phyloP scores from a whole-genome alignment of 2,113 vertebrate species.

The Cyprinodon brontotheroides region DNA sequence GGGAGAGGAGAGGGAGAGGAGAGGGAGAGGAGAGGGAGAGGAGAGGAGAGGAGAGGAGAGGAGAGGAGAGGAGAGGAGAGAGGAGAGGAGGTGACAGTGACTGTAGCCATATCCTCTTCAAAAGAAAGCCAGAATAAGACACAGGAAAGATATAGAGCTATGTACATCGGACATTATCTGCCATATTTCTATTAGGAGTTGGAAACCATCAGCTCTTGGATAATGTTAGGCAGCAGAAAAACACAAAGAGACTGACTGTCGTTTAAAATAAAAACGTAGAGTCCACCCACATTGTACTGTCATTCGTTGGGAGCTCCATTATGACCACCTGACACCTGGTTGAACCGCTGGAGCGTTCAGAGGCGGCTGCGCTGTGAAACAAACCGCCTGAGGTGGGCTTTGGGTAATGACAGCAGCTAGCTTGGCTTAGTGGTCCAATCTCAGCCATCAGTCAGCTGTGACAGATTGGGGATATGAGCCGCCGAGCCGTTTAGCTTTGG shows the following conservation, averaged over 20 bases:
- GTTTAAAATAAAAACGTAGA: conserved; percentile 4
- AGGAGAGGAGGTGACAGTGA: conserved; percentile 23
- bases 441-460: conserved; percentile 78
- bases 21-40: conserved; percentile 43
- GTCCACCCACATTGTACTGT: conserved; percentile 30
- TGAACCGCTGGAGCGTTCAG: conserved; percentile 40
- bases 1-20: conserved; percentile 4
- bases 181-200: conserved; percentile 30
- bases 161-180: background rate
- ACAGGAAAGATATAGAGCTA: conserved; percentile 44
- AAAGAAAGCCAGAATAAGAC: conserved; percentile 42
- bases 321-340: conserved; percentile 64
- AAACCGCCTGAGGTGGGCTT: conserved; percentile 71
- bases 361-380: conserved; percentile 53
- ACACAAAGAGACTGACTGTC: background rate
- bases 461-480: conserved; percentile 79
- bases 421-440: conserved; percentile 73
- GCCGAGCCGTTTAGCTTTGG: conserved; percentile 75
- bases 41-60: background rate
- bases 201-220: conserved; percentile 52
- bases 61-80: too few species aligned
- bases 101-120: conserved; percentile 64
- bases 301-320: conserved; percentile 36
- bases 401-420: conserved; percentile 72
- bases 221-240: conserved; percentile 42